These are phyloP conservation scores for Epinotia bilunana DNA, from an alignment of 2,888 invertebrate genomes.

Conservation along the genomic window DNA sequence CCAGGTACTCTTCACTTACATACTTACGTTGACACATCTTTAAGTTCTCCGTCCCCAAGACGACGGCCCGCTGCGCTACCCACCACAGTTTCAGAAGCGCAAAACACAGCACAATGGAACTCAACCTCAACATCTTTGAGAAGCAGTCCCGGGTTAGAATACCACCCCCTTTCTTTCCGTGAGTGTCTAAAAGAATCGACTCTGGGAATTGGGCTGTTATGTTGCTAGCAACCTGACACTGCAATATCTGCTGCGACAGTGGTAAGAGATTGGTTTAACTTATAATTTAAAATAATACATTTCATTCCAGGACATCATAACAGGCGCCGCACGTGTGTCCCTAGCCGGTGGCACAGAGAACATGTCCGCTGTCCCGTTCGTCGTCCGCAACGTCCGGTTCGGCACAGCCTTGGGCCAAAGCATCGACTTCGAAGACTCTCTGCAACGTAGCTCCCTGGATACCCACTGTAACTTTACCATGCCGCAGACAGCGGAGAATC, in stretches of 20 bases:
- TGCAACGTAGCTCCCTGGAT: slow-evolving; percentile 90
- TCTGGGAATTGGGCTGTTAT: too few relatives aligned
- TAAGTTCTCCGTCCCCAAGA: too few relatives aligned
- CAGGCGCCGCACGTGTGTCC: slow-evolving; percentile 92
- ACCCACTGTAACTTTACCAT: slow-evolving; percentile 95
- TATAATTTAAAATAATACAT: neutral
- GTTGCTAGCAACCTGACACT: too few relatives aligned
- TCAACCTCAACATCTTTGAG: too few relatives aligned
- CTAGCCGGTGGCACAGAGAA: slow-evolving; percentile 97
- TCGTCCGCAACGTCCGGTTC: slow-evolving; percentile 92
- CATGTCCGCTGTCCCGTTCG: slow-evolving; percentile 96
- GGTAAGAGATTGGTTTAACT: too few relatives aligned
- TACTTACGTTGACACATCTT: too few relatives aligned
- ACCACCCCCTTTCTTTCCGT: too few relatives aligned
- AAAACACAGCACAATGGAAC: too few relatives aligned
- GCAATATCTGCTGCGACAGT: neutral
- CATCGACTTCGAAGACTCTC: slow-evolving; percentile 91
- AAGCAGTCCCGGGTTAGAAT: too few relatives aligned
- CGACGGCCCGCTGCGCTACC: too few relatives aligned
- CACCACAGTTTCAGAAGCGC: too few relatives aligned
- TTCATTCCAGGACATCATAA: slow-evolving; percentile 89
- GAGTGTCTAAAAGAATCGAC: too few relatives aligned
- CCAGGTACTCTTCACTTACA: slow-evolving; percentile 85
- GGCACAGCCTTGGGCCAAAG: slow-evolving; percentile 92
- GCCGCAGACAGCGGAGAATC: slow-evolving; percentile 97